Percentiles rank a stretch among this genome's conserved stretches.
These are phyloP conservation scores for Atrichornis clamosus DNA, from an alignment of 2,113 vertebrate species.

Conservation along the genomic window DNA sequence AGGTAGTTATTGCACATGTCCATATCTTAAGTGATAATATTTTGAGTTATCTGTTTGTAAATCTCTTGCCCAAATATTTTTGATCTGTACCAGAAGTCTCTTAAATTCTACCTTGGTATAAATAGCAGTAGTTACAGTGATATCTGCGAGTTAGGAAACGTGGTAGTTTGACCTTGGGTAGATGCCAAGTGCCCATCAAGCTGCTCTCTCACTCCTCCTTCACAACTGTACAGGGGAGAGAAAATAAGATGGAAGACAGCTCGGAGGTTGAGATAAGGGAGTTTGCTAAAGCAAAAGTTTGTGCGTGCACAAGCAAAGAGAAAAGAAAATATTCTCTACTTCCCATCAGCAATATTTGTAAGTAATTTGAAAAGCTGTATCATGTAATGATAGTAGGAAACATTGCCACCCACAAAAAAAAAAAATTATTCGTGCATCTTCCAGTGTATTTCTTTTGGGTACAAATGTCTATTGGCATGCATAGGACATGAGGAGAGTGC, in stretches of 20 bases:
- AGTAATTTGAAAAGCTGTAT: fast-evolving
- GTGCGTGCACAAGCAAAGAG: fast-evolving
- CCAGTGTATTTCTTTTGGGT: not conserved
- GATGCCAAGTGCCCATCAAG: not conserved
- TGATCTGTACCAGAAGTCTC: not conserved
- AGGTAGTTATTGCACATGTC: not conserved
- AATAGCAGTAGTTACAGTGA: not conserved
- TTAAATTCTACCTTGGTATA: not conserved
- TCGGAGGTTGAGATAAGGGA: not conserved
- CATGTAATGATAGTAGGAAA: not conserved
- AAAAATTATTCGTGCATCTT: not conserved
- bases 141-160: not conserved
- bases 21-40: not conserved
- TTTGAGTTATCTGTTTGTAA: not conserved
- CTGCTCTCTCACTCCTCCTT: not conserved
- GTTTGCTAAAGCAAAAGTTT: not conserved
- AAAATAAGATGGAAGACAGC: not conserved
- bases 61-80: not conserved
- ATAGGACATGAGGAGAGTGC: not conserved
- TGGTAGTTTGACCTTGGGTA: not conserved
- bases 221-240: not conserved
- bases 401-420: not conserved
- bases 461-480: not conserved
- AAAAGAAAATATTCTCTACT: too few species aligned
- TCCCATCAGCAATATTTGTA: not conserved